Percentiles rank a stretch among this genome's conserved stretches.
Evolutionary conservation across 2,888 invertebrate genomes (phyloP).

Genomic region (Drosophila borealis): DNA sequence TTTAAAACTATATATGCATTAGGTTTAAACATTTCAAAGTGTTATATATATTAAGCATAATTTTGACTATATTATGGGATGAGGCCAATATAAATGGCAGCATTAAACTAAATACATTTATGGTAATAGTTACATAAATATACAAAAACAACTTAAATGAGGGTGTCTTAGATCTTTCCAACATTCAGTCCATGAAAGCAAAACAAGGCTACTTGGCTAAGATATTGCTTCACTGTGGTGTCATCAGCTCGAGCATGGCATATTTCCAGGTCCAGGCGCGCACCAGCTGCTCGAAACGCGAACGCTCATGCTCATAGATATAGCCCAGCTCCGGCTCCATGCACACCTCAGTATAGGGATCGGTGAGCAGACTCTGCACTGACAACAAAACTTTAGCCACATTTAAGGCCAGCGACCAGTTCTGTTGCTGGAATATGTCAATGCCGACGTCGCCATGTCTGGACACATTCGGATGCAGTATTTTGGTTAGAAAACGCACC

Average conservation of each 20-base stretch:
- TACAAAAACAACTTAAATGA: slow-evolving; percentile 57
- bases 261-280: slow-evolving; percentile 96
- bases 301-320: slow-evolving; percentile 90
- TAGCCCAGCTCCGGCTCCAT: slow-evolving; percentile 95
- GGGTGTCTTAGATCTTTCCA: slow-evolving; percentile 56
- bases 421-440: slow-evolving; percentile 97
- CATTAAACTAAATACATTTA: slow-evolving; percentile 70
- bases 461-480: slow-evolving; percentile 97
- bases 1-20: slow-evolving; percentile 9
- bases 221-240: slow-evolving; percentile 63
- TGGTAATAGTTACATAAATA: slow-evolving; percentile 50
- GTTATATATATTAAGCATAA: slow-evolving; percentile 58
- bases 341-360: slow-evolving; percentile 95
- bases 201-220: slow-evolving; percentile 20
- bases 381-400: slow-evolving; percentile 95
- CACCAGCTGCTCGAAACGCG: slow-evolving; percentile 92
- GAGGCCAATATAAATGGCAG: slow-evolving; percentile 66
- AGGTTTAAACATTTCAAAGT: slow-evolving; percentile 21
- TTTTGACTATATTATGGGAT: slow-evolving; percentile 68
- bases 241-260: slow-evolving; percentile 92
- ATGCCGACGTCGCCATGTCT: slow-evolving; percentile 98
- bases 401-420: slow-evolving; percentile 97
- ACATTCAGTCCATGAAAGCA: slow-evolving; percentile 65
- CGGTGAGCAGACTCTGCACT: slow-evolving; percentile 94
- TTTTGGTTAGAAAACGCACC: slow-evolving; percentile 95